Evolutionary conservation across 2,113 vertebrate species (phyloP).

Genomic region (Sebastes fasciatus): DNA sequence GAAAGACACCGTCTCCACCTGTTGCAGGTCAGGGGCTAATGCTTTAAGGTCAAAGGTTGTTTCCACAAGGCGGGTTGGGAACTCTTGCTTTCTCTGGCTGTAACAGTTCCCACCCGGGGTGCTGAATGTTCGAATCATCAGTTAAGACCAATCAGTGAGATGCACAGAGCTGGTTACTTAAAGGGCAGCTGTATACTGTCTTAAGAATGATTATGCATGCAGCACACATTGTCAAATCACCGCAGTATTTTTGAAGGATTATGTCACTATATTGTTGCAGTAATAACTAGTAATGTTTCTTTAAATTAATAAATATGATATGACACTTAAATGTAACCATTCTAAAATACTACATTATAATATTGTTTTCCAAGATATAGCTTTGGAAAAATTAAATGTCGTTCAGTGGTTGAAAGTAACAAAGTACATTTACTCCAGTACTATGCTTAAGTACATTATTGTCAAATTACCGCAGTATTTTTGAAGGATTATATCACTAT

Average conservation of each 20-base stretch:
- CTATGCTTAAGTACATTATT: not conserved
- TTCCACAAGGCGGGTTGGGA: slow-evolving; percentile 77
- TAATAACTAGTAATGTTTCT: too few species aligned
- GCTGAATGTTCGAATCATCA: slow-evolving; percentile 80
- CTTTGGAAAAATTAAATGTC: slow-evolving; percentile 41
- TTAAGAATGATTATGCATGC: not conserved
- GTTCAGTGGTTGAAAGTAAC: not conserved
- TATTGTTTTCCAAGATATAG: not conserved
- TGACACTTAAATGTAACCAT: not conserved
- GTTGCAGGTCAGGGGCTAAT: slow-evolving; percentile 85
- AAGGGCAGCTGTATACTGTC: slow-evolving; percentile 7
- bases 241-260: not conserved
- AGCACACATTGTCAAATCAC: not conserved
- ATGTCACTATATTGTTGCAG: not conserved
- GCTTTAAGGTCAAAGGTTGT: slow-evolving; percentile 82
- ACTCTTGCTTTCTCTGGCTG: slow-evolving; percentile 76
- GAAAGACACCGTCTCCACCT: slow-evolving; percentile 85
- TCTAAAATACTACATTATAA: not conserved
- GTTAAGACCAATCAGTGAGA: slow-evolving; percentile 37
- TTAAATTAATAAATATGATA: not conserved
- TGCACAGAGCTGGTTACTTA: slow-evolving; percentile 14
- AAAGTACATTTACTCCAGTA: too few species aligned
- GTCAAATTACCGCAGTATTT: not conserved
- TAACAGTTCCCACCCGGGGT: slow-evolving; percentile 74
- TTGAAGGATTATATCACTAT: not conserved